Conservation (phyloP, 2,113 vertebrate genomes). For the Craseonycteris thonglongyai region DNA sequence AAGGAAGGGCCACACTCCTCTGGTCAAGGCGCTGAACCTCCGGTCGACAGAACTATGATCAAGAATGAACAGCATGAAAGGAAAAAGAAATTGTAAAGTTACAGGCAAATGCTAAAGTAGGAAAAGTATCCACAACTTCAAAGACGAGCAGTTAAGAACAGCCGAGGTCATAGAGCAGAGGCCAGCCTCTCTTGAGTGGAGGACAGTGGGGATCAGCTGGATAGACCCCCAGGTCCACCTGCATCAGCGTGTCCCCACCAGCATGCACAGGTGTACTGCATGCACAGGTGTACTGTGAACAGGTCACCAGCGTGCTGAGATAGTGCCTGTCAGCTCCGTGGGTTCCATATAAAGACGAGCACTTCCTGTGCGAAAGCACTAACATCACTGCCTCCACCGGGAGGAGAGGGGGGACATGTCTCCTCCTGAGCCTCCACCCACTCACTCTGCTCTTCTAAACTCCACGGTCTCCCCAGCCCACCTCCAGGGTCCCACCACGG, state of each 20-base stretch:
- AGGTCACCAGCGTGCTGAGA: neutral
- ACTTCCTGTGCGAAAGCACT: neutral
- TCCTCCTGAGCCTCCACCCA: neutral
- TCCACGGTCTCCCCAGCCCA: neutral
- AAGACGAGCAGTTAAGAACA: neutral
- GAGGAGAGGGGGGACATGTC: too few relatives aligned
- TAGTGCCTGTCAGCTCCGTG: too few relatives aligned
- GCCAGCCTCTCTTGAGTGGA: neutral
- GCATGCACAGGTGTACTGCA: neutral
- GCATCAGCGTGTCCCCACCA: neutral
- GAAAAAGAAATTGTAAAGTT: neutral
- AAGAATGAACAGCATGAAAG: neutral
- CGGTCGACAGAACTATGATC: neutral
- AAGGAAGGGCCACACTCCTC: neutral
- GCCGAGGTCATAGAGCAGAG: accelerated
- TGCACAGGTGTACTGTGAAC: too few relatives aligned
- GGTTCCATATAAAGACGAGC: neutral
- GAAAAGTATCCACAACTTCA: neutral
- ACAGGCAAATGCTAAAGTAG: neutral
- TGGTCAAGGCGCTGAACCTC: neutral
- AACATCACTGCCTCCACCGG: neutral
- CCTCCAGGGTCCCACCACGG: accelerated
- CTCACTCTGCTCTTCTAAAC: neutral
- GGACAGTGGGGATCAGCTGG: neutral
- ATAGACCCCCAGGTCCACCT: too few relatives aligned